Base-by-base conservation (phyloP, 2,797 vertebrate genomes). In the Myripristis jacobus region DNA sequence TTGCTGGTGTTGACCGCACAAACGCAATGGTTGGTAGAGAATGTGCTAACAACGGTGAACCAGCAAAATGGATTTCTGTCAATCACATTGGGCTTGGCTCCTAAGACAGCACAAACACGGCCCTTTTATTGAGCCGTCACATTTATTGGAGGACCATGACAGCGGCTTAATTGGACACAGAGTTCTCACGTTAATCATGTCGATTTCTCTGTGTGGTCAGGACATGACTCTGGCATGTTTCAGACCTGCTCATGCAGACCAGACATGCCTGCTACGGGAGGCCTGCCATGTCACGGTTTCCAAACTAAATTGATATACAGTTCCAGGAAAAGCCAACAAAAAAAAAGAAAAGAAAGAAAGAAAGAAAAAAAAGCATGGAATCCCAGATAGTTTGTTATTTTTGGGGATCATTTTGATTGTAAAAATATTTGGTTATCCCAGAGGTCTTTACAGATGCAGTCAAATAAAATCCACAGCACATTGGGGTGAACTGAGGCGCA, bases 71-170 rank as follows among this genome's bases (percentile, higher is more conserved):
- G 15, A 48, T 48, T 36, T 24, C 43, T 47, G 47, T 69, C 65
- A 41, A 29, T 69, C 66, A 62, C 51, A 60, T 63, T 66, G 57
- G 36, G 67, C 50, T 75, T 73, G 62, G 63, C 77, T 50, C 55
- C 22, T 27, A 55, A 48, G 47, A 74, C 66, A 57, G 44, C 21
- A 68, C 18, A 69, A 79, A 22, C 34, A 56, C 47, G 53, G 50
- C 74, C 77, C 67, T 66, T 71, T 73, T 72, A 82, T 77, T 83
- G 83, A 90, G 81, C 70, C 60, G 58, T 82, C 46, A 69, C 44
- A 75, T 81, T 79, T 78, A 86, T 56, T 79, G 53, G 80, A 76
- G 25, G 63, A 25, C 61, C 44, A 38, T 70, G 64, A 86, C 72
- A 87, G 66, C 66, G 15, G 44, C 48, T 81, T 80, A 83, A 84